Base-by-base conservation (phyloP, 2,797 vertebrate genomes). In the Anguilla obscura region DNA sequence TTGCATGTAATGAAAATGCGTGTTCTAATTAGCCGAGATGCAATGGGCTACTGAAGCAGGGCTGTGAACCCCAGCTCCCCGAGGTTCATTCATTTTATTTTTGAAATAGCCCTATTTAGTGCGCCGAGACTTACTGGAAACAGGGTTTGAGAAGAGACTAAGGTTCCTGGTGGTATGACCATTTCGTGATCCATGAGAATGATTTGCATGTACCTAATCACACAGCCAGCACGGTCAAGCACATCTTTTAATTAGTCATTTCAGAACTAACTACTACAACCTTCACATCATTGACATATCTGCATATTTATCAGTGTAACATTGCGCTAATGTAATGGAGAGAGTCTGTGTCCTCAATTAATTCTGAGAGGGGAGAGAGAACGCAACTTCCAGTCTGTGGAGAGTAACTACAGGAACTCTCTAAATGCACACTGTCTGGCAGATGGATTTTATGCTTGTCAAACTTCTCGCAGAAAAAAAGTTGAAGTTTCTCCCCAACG, bases 1-100 rank as follows among this genome's bases (percentile, higher is more conserved):
- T 45, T 45, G 74, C 74, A 79, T 1, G 74, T 79, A 16, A 79
- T 79, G 33, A 48, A 82, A 82, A 82, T 82, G 45, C 79, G 50
- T 82, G 27, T 48, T 24, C 21, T 82, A 80, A 80, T 80, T 80
- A 82, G 21, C 79, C 10, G 33, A n/a, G 79, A 82, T 24, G 33
- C 76, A 80, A 79, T 45, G 2, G 9, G 24, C 63, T n/a, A 33
- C 8, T 45, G 45, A 74, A 74, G 27, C 71, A 74, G 21, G 36
- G 76, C 45, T 80, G 45, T 80, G 76, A 80, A 45, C 76, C 40
- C 30, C 76, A 80, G 76, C 36, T 80, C 36, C 36, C 45, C 14
- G 76, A 80, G 36, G 12, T 18, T 45, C 76, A 80, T 45, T 80
- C 14, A 80, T 80, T 80, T 80, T 1, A 45, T 80, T 80, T 80